Base-by-base conservation (phyloP, 2,888 invertebrate genomes). In the Amitus sp. region DNA sequence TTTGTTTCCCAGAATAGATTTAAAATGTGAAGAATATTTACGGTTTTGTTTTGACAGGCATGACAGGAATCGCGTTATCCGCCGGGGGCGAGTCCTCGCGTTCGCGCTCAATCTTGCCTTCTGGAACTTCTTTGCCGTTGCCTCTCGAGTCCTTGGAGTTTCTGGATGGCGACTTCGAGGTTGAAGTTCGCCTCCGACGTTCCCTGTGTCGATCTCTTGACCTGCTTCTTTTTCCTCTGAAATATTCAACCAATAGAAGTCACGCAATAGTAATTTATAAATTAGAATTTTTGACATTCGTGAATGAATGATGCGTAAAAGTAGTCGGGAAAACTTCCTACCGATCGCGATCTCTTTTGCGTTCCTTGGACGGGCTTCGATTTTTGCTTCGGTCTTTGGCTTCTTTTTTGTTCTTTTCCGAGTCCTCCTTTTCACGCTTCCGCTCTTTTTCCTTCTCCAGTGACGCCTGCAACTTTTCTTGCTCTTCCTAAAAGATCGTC, bases 391-490 rank as follows among this genome's bases (percentile, higher is more conserved):
- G 74, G 45, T 82, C 82, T 53, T 80, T 80, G 1, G 80, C 80
- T 57, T 81, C 80, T 53, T 80, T 80, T 49, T 80, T 81, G 33
- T 76, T 57, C 68, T 80, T 80, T 33, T 80, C 78, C 4, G 68
- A 66, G 19, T 79, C 81, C 66, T 78, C 78, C 50, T 80, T 82
- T n/a, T 75, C 83, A 52, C 83, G 82, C 42, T 85, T 84, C 2
- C 83, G 78, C 33, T 85, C 85, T 52, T 83, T 83, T 30, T 82
- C 83, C 67, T 83, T 82, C 50, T 86, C 86, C 52, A 87, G 67
- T 15, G 83, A 85, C 27, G 85, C 86, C 74, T 85, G 88, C 55
- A 92, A 89, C 76, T 90, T 88, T 59, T 92, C 91, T 79, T 92
- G 91, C 67, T 92, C 93, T 80, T 92, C 92, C 89, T 90, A n/a